phyloP scores from a whole-genome alignment of 1,140 invertebrate genomes.

The Dendroctonus ponderosae region DNA sequence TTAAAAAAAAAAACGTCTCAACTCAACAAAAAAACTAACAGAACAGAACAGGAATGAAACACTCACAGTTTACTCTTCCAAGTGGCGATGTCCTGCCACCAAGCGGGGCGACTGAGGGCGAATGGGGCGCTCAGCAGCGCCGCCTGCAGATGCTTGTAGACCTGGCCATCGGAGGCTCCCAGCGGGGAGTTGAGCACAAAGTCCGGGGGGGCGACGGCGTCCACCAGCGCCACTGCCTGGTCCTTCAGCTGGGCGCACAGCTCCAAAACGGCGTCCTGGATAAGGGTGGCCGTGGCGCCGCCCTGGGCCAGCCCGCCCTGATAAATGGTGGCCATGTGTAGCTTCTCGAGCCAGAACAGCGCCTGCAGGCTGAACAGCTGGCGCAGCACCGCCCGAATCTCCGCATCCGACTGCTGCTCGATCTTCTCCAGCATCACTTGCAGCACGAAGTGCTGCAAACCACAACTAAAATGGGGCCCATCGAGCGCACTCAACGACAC shows the following conservation, averaged over 20 bases:
- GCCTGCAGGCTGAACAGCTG: conserved; percentile 72
- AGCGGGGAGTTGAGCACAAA: conserved; percentile 79
- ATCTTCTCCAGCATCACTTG: conserved; percentile 59
- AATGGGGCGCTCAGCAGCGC: conserved; percentile 57
- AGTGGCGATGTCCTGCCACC: conserved; percentile 62
- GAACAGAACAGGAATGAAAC: not conserved
- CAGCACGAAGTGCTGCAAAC: conserved; percentile 63
- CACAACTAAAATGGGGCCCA: conserved; percentile 9
- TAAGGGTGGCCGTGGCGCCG: conserved; percentile 50
- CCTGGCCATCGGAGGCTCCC: conserved; percentile 75
- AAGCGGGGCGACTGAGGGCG: conserved; percentile 56
- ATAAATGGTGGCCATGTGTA: conserved; percentile 73
- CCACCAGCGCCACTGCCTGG: conserved; percentile 72
- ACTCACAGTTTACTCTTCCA: conserved; percentile 39
- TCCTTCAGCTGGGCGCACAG: conserved; percentile 66
- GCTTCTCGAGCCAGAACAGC: conserved; percentile 68
- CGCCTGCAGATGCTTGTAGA: conserved; percentile 61
- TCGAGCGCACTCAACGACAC: not conserved
- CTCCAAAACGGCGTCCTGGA: conserved; percentile 60
- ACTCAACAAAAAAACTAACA: too few species aligned
- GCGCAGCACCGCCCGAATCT: conserved; percentile 59
- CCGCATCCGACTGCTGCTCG: conserved; percentile 52
- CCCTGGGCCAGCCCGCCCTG: conserved; percentile 67
- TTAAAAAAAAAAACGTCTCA: too few species aligned
- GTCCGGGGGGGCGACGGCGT: conserved; percentile 85